Percentiles rank a stretch among this genome's conserved stretches.
phyloP scores from a whole-genome alignment of 2,797 vertebrate species.

The Cetoscarus ocellatus region DNA sequence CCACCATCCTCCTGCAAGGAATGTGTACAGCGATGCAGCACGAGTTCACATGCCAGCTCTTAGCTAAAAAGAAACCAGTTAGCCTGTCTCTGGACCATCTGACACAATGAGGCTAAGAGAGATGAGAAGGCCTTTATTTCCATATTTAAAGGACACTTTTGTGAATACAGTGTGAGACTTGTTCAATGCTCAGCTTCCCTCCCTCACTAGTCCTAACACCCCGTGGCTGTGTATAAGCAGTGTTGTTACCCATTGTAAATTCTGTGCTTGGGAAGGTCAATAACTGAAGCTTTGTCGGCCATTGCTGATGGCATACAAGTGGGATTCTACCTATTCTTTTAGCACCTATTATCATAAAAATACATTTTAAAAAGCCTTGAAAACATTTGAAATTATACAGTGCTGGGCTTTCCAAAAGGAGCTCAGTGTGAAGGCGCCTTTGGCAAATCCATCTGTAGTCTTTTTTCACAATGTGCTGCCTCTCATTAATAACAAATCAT shows the following conservation, averaged over 20 bases:
- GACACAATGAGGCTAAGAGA: too few relatives aligned
- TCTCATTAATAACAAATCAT: conserved; percentile 57
- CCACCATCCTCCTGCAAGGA: too few relatives aligned
- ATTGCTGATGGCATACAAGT: background rate
- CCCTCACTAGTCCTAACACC: conserved; percentile 8
- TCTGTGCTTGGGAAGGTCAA: conserved; percentile 7
- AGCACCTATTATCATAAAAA: conserved; percentile 27
- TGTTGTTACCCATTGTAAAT: conserved; percentile 24
- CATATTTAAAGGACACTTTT: conserved; percentile 3
- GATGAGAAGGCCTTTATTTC: background rate
- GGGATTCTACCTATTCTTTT: conserved; percentile 18
- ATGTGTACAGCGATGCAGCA: too few relatives aligned
- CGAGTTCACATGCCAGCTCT: too few relatives aligned
- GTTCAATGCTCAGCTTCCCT: background rate
- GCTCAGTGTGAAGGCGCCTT: conserved; percentile 25
- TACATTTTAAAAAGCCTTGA: conserved; percentile 19
- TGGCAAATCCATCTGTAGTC: conserved; percentile 47
- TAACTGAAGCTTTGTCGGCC: conserved; percentile 2
- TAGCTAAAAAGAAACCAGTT: too few relatives aligned
- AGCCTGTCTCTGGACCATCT: too few relatives aligned
- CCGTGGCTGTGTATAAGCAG: conserved; percentile 7
- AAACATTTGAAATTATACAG: conserved; percentile 40
- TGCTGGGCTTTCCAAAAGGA: conserved; percentile 32
- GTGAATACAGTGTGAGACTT: conserved; percentile 11
- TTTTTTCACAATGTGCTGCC: conserved; percentile 34